Evolutionary conservation across 2,113 vertebrate genomes (phyloP).

Genomic region (Atlantisia rogersi): DNA sequence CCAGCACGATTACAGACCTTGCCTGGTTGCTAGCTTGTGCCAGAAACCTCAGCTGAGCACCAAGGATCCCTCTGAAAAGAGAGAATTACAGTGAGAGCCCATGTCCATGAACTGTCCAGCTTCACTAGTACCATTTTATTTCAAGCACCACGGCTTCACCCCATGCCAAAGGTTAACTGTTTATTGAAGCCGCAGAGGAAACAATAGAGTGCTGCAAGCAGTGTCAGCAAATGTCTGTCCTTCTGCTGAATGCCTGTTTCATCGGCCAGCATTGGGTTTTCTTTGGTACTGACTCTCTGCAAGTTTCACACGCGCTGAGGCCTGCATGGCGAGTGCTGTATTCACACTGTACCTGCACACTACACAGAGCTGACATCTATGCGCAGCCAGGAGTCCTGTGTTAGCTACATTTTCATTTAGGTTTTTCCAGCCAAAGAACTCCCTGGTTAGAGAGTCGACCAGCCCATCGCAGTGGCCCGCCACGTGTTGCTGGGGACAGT

Average conservation of each 20-base stretch:
- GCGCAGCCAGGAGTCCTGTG: not conserved
- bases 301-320: not conserved
- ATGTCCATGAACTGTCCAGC: not conserved
- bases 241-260: not conserved
- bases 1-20: not conserved
- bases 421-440: not conserved
- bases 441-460: fast-evolving
- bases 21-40: not conserved
- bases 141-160: not conserved
- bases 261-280: not conserved
- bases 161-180: not conserved
- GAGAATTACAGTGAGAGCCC: not conserved
- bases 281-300: not conserved
- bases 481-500: fast-evolving
- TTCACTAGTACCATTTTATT: not conserved
- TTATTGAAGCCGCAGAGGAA: not conserved
- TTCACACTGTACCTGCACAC: fast-evolving
- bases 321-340: not conserved
- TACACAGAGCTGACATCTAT: fast-evolving
- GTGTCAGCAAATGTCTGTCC: not conserved
- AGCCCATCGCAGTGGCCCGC: not conserved
- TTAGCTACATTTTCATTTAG: not conserved
- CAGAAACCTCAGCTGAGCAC: not conserved
- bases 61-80: not conserved
- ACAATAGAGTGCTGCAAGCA: not conserved